Conservation (phyloP, 2,888 invertebrate species). For the Mythimna vitellina region DNA sequence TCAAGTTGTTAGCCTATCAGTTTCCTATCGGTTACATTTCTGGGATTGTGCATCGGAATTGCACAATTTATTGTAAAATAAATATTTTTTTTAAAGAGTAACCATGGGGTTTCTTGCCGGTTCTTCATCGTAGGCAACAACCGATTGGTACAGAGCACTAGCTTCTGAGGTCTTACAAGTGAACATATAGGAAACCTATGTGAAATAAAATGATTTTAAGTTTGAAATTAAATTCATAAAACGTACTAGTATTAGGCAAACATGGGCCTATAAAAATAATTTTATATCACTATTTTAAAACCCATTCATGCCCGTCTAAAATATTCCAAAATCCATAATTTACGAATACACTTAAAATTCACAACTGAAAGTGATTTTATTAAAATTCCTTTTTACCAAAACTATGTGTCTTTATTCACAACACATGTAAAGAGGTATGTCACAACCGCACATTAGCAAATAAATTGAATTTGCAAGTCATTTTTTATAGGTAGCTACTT, state of each 20-base stretch:
- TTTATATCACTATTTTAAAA: conserved; percentile 3
- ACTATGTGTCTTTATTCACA: no score
- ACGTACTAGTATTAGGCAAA: background rate
- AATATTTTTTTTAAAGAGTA: no score
- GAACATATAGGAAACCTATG: no score
- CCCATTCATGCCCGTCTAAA: background rate
- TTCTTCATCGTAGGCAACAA: no score
- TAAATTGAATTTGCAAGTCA: conserved; percentile 32
- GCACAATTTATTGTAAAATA: no score
- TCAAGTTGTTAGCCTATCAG: no score
- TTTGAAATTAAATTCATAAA: background rate
- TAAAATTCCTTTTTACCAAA: conserved; percentile 28
- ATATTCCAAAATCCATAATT: conserved; percentile 2
- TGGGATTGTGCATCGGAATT: no score
- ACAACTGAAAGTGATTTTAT: conserved; percentile 23
- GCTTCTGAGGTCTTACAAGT: no score
- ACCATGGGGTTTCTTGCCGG: no score
- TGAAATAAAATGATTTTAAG: background rate
- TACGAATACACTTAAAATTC: conserved; percentile 26
- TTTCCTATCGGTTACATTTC: no score
- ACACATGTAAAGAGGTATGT: conserved; percentile 6
- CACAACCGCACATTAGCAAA: conserved; percentile 41
- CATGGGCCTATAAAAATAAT: background rate
- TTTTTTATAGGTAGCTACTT: conserved; percentile 4
- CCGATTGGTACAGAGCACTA: no score